Evolutionary conservation across 2,797 vertebrate genomes (phyloP), one percentile per base, ranked within the genome.

Genomic region (Ctenopoma multispine): DNA sequence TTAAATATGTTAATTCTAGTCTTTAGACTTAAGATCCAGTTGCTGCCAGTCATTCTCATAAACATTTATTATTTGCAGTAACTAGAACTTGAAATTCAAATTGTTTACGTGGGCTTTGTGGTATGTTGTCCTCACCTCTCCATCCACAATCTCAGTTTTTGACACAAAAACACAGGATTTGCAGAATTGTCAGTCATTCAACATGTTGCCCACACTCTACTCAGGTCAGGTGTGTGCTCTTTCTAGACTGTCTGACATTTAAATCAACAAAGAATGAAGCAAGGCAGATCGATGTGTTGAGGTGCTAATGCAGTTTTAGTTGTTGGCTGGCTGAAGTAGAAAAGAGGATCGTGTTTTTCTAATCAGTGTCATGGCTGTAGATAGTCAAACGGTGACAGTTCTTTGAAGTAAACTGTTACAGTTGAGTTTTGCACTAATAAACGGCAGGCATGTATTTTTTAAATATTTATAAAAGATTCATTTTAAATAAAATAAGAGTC

Each of bases 221-320:
- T 24, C 24, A 21, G 61, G 59, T 41, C 41, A 27, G 40, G 31
- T 34, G 31, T 34, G 31, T 34, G 1, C 31, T 9, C 13, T 23
- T 34, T 14, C 9, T 31, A 53, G 50, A 4, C 14, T 12, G 5
- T 38, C 9, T 63, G 10, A 36, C 48, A 47, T 63, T 61, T 48
- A 69, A 55, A 34, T 54, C 17, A 38, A 47, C 31, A 21, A 20
- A 57, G 57, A 69, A 10, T 51, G 57, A 54, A 56, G 51, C 51
- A 41, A 40, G 8, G 34, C 36, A 31, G 44, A n/a, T n/a, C 58
- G 69, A 68, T 67, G 58, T 61, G 13, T 51, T 51, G 4, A 72
- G 58, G 24, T 66, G 75, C 72, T 80, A 66, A 67, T 68, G 64
- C 34, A 54, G 56, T 70, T 57, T 47, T 8, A 50, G 57, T 46